These are phyloP conservation scores for Holcopasites calliopsidis DNA, from an alignment of 1,140 invertebrate species.

Conservation along the genomic window DNA sequence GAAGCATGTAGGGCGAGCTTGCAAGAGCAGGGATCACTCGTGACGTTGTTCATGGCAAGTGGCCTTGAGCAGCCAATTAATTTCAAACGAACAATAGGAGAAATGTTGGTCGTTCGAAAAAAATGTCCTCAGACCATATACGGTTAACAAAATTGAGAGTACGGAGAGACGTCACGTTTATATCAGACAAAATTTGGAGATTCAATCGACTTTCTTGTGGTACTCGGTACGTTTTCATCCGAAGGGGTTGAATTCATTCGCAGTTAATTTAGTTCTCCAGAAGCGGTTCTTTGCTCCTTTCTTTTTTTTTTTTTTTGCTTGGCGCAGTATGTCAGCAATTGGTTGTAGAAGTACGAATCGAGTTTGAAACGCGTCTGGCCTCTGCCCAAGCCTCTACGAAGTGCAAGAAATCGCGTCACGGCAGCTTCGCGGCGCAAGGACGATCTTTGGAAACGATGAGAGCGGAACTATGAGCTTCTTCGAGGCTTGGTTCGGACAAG, in stretches of 20 bases:
- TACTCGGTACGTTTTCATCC: too few relatives aligned
- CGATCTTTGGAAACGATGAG: not conserved
- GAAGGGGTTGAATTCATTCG: too few relatives aligned
- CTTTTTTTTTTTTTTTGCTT: too few relatives aligned
- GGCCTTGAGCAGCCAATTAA: not conserved
- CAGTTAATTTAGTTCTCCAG: too few relatives aligned
- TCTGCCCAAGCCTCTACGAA: constrained; percentile 16
- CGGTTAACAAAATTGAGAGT: not conserved
- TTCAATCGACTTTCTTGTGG: too few relatives aligned
- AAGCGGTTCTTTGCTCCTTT: too few relatives aligned
- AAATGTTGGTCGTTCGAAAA: not conserved
- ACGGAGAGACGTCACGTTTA: too few relatives aligned
- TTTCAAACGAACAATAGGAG: constrained; percentile 3
- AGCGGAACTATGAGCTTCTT: not conserved
- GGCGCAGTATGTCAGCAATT: too few relatives aligned
- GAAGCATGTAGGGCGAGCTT: not conserved
- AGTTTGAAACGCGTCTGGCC: not conserved
- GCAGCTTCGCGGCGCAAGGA: not conserved
- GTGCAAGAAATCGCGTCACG: not conserved
- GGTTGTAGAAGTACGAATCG: not conserved
- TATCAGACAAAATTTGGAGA: too few relatives aligned
- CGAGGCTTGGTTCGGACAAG: constrained; percentile 7
- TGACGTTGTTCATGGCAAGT: not conserved
- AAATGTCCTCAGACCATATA: too few relatives aligned
- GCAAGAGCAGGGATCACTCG: not conserved